A percentile compares a stretch with the other conserved stretches of the same genome.
Conservation (phyloP, 37 sponge, comb jelly and placozoan genomes). For the Crambe crambe region DNA sequence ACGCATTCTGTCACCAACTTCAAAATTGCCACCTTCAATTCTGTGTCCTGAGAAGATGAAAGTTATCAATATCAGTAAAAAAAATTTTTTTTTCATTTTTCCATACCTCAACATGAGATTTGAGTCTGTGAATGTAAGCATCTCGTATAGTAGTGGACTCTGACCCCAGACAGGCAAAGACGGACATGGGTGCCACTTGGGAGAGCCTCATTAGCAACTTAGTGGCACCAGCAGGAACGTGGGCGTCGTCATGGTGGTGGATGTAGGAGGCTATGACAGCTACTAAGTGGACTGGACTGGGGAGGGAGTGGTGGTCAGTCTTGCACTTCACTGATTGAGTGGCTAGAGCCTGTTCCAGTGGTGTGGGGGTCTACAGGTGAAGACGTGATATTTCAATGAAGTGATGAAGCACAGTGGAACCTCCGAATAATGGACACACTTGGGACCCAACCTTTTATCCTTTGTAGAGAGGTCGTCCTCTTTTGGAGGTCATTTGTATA, state of each 20-base stretch:
- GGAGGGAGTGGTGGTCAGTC: background rate
- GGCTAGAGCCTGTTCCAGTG: conserved; percentile 62
- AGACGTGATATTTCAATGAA: background rate
- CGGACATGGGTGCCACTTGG: conserved; percentile 75
- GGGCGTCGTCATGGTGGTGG: conserved; percentile 67
- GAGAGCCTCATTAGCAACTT: conserved; percentile 43
- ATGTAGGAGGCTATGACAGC: conserved; percentile 65
- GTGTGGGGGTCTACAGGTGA: conserved; percentile 26
- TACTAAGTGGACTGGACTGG: conserved; percentile 46
- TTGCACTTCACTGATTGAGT: conserved; percentile 16
- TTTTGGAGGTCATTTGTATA: background rate
- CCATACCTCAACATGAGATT: conserved; percentile 51
- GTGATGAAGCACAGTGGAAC: too few relatives aligned
- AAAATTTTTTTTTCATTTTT: background rate
- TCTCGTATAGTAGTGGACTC: conserved; percentile 66
- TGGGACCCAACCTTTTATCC: too few relatives aligned
- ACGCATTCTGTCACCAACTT: conserved; percentile 49
- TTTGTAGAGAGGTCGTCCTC: background rate
- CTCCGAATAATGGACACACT: too few relatives aligned
- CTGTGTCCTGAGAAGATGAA: conserved; percentile 44
- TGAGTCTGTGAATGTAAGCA: conserved; percentile 49
- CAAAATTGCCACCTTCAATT: conserved; percentile 67
- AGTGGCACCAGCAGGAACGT: conserved; percentile 54
- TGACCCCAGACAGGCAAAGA: conserved; percentile 74
- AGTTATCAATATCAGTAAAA: background rate